phyloP scores from a whole-genome alignment of 2,113 vertebrate species.

The Oncorhynchus nerka region DNA sequence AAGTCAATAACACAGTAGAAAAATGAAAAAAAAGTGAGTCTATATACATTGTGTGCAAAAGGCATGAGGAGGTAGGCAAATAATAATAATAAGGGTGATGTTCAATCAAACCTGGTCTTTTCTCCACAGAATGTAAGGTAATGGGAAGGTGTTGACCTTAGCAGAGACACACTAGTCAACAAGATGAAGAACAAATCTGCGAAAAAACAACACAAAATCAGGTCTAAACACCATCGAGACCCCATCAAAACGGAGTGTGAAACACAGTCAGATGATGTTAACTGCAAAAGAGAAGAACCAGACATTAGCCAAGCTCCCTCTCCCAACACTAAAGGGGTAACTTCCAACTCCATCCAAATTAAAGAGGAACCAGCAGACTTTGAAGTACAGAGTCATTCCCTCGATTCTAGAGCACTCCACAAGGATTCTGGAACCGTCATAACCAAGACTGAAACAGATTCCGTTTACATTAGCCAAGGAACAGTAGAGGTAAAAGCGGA shows the following conservation, averaged over 20 bases:
- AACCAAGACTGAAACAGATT: constrained; percentile 32
- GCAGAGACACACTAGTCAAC: neutral
- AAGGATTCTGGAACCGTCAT: constrained; percentile 19
- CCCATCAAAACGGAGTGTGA: constrained; percentile 40
- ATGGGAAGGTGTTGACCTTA: neutral
- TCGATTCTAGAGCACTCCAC: constrained; percentile 6
- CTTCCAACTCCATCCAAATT: constrained; percentile 40
- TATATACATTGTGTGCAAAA: too few species aligned
- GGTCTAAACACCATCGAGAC: constrained; percentile 3
- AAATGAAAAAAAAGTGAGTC: too few species aligned
- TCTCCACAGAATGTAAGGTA: neutral
- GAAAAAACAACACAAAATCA: constrained; percentile 28
- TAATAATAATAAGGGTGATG: neutral
- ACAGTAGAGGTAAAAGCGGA: constrained; percentile 54
- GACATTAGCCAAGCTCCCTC: constrained; percentile 6
- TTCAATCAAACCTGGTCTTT: neutral
- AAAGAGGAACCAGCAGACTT: constrained; percentile 63
- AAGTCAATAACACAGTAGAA: too few species aligned
- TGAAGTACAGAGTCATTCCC: constrained; percentile 4
- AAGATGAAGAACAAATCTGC: constrained; percentile 43
- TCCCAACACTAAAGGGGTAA: constrained; percentile 12
- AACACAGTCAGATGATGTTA: constrained; percentile 2
- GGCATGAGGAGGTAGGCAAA: too few species aligned
- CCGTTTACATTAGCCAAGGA: constrained; percentile 5
- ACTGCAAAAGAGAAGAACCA: constrained; percentile 18